A percentile compares a stretch with the other conserved stretches of the same genome.
Evolutionary conservation across 2,113 vertebrate species (phyloP).

Genomic region (Cochlearius cochlearius): DNA sequence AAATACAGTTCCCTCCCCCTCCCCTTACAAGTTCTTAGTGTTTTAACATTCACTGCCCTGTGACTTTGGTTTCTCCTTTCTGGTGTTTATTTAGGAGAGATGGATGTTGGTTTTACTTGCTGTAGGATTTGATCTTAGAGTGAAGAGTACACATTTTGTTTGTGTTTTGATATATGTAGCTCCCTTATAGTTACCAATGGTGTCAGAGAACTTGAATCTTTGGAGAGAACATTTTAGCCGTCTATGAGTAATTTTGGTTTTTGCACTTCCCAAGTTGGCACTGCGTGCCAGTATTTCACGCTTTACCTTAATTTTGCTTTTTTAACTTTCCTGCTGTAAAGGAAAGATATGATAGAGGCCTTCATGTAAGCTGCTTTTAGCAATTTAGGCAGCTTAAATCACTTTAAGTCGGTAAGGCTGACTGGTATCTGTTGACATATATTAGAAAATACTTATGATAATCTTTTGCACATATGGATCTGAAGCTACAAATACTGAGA

Average conservation of each 20-base stretch:
- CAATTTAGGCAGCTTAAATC: not conserved
- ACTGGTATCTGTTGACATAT: not conserved
- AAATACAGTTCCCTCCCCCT: accelerated
- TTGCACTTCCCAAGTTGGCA: not conserved
- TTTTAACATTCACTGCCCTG: not conserved
- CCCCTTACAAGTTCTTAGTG: not conserved
- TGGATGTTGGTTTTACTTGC: not conserved
- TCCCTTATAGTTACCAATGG: not conserved
- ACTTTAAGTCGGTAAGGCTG: not conserved
- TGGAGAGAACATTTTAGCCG: not conserved
- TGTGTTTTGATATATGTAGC: not conserved
- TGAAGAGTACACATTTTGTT: not conserved
- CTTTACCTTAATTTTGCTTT: not conserved
- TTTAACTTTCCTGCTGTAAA: not conserved
- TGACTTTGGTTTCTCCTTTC: not conserved
- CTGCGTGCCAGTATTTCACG: not conserved
- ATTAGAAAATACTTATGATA: not conserved
- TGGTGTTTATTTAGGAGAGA: not conserved
- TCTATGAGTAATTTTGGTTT: not conserved
- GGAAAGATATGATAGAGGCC: not conserved
- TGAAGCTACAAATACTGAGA: not conserved
- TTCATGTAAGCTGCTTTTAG: not conserved
- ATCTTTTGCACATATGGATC: not conserved
- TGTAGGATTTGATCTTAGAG: not conserved
- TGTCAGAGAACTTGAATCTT: not conserved